phyloP scores from a whole-genome alignment of 2,113 vertebrate genomes.

The Odobenus rosmarus region DNA sequence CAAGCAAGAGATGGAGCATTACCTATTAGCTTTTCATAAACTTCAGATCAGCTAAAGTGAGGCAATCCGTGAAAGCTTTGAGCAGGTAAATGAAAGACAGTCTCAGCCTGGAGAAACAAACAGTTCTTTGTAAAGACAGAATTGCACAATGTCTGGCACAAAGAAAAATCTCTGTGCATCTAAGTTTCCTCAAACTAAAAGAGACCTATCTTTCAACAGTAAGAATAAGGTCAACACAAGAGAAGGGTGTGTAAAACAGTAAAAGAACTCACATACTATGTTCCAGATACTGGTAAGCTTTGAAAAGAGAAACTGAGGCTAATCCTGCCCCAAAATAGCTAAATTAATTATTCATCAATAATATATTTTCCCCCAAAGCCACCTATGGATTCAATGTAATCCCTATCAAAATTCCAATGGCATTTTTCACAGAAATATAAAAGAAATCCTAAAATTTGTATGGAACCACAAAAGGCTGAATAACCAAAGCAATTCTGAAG shows the following conservation, averaged over 20 bases:
- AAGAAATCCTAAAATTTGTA: neutral
- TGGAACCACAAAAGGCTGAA: neutral
- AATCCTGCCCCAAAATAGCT: neutral
- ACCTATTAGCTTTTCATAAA: neutral
- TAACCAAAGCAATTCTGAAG: neutral
- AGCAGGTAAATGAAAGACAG: neutral
- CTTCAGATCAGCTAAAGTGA: neutral
- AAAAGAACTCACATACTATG: neutral
- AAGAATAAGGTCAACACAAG: neutral
- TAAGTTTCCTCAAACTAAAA: neutral
- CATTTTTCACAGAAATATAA: neutral
- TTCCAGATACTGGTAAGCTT: neutral
- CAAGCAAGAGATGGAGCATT: neutral
- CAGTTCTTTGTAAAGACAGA: neutral
- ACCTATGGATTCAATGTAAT: neutral
- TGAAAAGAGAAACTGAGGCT: neutral
- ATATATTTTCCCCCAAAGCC: neutral
- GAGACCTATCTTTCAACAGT: neutral
- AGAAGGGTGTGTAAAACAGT: neutral
- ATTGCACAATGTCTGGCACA: neutral
- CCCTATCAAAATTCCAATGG: neutral
- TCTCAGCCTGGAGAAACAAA: neutral
- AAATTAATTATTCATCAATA: neutral
- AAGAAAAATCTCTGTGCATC: neutral
- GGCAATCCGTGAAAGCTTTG: neutral